phyloP scores from a whole-genome alignment of 2,113 vertebrate species.

The Sprattus sprattus region DNA sequence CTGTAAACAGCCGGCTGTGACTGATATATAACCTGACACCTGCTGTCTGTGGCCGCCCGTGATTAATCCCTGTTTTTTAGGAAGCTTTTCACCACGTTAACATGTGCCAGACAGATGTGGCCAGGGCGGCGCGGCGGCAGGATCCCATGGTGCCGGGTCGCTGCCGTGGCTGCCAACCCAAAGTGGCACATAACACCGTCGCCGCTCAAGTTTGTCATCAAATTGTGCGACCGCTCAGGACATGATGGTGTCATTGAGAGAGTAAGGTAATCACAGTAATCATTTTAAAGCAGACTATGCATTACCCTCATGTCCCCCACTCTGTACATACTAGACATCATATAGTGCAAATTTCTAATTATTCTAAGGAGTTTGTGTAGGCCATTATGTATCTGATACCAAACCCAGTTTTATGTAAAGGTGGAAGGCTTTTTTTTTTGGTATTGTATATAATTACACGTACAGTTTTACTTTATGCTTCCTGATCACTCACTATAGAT shows the following conservation, averaged over 20 bases:
- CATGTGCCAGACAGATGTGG: conserved; percentile 54
- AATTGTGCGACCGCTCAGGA: neutral
- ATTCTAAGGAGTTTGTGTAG: neutral
- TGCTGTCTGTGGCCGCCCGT: conserved; percentile 52
- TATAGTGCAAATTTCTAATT: neutral
- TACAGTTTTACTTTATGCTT: neutral
- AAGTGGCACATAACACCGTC: neutral
- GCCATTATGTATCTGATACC: neutral
- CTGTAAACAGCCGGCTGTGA: conserved; percentile 59
- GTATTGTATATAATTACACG: neutral
- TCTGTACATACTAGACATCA: neutral
- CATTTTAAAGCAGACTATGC: neutral
- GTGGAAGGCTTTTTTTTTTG: neutral
- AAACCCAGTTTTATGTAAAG: neutral
- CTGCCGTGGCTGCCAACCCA: too few species aligned
- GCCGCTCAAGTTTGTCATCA: neutral
- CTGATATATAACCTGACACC: conserved; percentile 61
- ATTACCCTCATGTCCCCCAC: neutral
- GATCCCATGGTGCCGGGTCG: neutral
- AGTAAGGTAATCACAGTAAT: neutral
- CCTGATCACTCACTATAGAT: conserved; percentile 11
- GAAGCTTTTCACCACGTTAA: conserved; percentile 60
- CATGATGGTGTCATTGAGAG: neutral
- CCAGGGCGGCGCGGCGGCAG: conserved; percentile 38
- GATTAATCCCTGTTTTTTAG: conserved; percentile 58